Evolutionary conservation across 2,888 invertebrate genomes (phyloP), one percentile per base, ranked within the genome.

Genomic region (Drosophila setosimentum): DNA sequence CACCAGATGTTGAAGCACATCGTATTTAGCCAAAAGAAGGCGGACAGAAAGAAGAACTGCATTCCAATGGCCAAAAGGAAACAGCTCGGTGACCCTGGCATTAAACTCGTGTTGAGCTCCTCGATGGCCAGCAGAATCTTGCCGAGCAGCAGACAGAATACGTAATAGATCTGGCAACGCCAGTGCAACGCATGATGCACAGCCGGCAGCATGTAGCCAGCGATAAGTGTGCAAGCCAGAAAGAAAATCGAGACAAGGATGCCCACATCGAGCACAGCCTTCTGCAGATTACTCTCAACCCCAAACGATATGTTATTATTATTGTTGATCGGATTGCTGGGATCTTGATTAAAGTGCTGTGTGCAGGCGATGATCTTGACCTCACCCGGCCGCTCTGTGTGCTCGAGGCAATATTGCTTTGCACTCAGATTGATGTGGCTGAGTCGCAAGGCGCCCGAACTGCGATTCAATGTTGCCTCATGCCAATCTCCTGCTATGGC

Each of bases 1-100:
- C 97, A 97, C 97, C 97, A 98, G 92, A 98, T 97, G 94, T 98
- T 98, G 94, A 97, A 97, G 93, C 97, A 98, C 97, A 98, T 97
- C 75, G 97, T 97, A 93, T 97, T 98, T 57, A 98, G 95, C 98
- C 98, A 98, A 93, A 97, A 97, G 95, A 98, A 98, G 73, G 97
- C 97, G 37, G 97, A 96, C 93, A 98, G 94, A 93, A 97, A 97
- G 93, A 96, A 95, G 94, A 97, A 97, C 92, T 97, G 97, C 95
- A 97, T 97, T 87, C 95, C 94, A 83, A 96, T 96, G 75, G 97
- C 97, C 96, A 93, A 45, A 6, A 91, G 55, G 3, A 87, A 80
- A 93, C 97, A 97, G 65, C 95, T 93, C 55, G 93, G 91, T 27
- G 95, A 94, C 60, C 94, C 94, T 78, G 96, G 94, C 51, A 94